Percentiles rank a stretch among this genome's conserved stretches.
Conservation (phyloP, 2,797 vertebrate genomes). For the Eremophila alpestris region DNA sequence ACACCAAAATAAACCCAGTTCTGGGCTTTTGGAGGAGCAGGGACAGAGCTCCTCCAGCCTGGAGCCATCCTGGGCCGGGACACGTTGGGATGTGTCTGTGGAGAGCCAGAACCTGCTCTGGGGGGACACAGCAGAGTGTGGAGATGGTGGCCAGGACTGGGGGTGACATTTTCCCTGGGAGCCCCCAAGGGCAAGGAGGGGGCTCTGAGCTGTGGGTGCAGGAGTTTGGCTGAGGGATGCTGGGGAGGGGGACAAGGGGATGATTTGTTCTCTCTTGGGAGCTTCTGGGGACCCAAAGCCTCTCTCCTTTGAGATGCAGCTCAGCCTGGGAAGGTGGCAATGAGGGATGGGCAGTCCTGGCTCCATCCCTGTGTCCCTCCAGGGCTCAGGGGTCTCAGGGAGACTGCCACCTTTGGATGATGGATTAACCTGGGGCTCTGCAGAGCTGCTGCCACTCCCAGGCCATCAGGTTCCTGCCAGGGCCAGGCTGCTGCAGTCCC, state of each 20-base stretch:
- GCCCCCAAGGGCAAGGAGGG: background rate
- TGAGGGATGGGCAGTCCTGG: background rate
- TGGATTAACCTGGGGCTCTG: background rate
- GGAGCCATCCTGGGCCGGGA: accelerated
- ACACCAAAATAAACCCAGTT: background rate
- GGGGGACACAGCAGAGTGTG: no score
- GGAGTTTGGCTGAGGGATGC: background rate
- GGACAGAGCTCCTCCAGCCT: background rate
- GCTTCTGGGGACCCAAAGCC: background rate
- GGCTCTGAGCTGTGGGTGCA: background rate
- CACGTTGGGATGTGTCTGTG: accelerated
- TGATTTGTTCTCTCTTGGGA: background rate
- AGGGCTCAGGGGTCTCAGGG: background rate
- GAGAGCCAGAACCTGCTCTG: accelerated
- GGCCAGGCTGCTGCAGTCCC: background rate
- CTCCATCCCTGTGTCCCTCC: background rate
- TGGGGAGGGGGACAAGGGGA: background rate
- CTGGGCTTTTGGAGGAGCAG: background rate
- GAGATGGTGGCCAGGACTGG: background rate
- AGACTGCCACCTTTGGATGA: accelerated
- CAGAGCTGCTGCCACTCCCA: background rate
- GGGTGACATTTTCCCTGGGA: background rate
- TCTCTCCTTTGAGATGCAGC: background rate
- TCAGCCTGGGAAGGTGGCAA: accelerated
- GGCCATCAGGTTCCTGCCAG: background rate